Evolutionary conservation across 2,888 invertebrate genomes (phyloP).

Genomic region (Drosophila bunnanda): DNA sequence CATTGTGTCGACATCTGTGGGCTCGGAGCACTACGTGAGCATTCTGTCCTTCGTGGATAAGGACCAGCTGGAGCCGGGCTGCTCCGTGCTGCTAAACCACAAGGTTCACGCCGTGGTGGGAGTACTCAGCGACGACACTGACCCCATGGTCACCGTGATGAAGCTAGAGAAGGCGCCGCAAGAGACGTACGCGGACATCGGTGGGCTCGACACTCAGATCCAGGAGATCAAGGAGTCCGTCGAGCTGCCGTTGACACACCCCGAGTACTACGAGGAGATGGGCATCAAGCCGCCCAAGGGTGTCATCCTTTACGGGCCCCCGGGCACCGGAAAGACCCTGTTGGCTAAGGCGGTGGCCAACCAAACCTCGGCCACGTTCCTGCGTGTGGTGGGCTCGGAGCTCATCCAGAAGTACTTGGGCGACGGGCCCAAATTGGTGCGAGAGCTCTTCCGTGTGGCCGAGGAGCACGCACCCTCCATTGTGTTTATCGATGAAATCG

Average conservation of each 20-base stretch:
- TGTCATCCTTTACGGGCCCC: conserved; percentile 98
- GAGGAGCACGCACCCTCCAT: conserved; percentile 99
- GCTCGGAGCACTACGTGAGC: conserved; percentile 99
- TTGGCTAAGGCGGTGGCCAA: conserved; percentile 99
- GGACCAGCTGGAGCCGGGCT: conserved; percentile 99
- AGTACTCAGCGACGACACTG: conserved; percentile 98
- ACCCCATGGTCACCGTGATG: conserved; percentile 99
- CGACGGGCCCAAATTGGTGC: conserved; percentile 98
- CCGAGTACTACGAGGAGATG: conserved; percentile 99
- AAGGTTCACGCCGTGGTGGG: conserved; percentile 99
- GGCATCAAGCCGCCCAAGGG: conserved; percentile 99
- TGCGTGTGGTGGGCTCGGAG: conserved; percentile 99
- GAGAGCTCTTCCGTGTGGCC: conserved; percentile 99
- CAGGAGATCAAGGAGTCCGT: conserved; percentile 99
- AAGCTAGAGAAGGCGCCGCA: conserved; percentile 99
- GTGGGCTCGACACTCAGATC: conserved; percentile 98
- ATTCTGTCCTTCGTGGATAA: conserved; percentile 99
- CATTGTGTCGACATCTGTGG: conserved; percentile 99
- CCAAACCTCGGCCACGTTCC: conserved; percentile 99
- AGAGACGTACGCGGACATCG: conserved; percentile 99
- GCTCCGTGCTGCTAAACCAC: conserved; percentile 98
- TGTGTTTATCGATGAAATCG: conserved; percentile 99
- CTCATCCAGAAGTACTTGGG: conserved; percentile 99
- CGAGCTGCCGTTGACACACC: conserved; percentile 98
- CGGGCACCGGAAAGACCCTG: conserved; percentile 99